phyloP scores from a whole-genome alignment of 2,797 vertebrate genomes.

The Sebastolobus altivelis region DNA sequence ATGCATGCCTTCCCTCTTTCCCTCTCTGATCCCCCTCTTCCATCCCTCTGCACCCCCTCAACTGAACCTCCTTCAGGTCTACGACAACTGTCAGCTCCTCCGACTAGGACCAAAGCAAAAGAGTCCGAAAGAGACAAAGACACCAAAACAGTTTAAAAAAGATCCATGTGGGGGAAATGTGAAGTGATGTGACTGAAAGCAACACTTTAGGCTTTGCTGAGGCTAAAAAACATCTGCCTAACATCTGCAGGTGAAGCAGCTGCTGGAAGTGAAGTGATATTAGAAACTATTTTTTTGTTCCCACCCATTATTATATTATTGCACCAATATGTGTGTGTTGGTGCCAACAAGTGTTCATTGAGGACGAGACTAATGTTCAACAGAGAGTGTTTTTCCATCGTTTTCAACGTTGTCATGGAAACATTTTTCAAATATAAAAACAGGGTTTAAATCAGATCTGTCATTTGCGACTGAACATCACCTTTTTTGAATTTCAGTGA shows the following conservation, averaged over 20 bases:
- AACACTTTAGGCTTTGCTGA: conserved; percentile 4
- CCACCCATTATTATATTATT: not conserved
- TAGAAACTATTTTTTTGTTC: not conserved
- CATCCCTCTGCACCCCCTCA: conserved; percentile 11
- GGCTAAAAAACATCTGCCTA: not conserved
- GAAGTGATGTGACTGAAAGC: conserved; percentile 20
- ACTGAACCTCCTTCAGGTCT: conserved; percentile 17
- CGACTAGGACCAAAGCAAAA: not conserved
- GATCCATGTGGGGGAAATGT: not conserved
- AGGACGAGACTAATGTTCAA: not conserved
- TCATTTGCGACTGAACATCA: conserved; percentile 2
- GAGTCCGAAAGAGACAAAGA: not conserved
- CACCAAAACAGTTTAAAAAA: conserved; percentile 7
- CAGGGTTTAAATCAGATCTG: conserved; percentile 12
- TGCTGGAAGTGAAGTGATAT: not conserved
- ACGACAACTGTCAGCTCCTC: conserved; percentile 25
- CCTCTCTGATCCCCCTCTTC: not conserved
- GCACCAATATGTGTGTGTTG: not conserved
- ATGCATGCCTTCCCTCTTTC: conserved; percentile 35
- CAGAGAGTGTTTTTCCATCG: not conserved
- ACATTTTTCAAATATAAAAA: not conserved
- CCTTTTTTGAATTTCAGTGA: not conserved
- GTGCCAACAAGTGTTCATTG: not conserved
- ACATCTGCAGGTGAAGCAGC: not conserved
- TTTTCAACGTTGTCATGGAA: conserved; percentile 8